Conservation (phyloP, 2,113 vertebrate species). For the Apodemus speciosus region DNA sequence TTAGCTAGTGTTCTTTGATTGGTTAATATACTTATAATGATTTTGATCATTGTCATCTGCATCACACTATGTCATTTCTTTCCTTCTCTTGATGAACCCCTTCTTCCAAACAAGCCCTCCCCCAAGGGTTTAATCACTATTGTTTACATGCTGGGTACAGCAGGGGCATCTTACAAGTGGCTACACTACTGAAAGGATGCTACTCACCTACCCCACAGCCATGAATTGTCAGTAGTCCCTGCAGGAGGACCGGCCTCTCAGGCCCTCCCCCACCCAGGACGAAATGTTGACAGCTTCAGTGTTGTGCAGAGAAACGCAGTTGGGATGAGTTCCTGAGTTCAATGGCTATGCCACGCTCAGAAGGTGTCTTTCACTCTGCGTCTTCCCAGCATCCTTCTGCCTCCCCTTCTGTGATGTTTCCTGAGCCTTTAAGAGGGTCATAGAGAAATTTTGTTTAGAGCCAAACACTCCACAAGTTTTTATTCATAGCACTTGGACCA, state of each 20-base stretch:
- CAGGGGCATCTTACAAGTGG: neutral
- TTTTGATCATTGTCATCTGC: neutral
- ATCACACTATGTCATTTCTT: neutral
- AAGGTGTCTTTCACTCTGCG: neutral
- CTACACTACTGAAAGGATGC: neutral
- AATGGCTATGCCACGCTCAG: neutral
- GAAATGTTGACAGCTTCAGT: neutral
- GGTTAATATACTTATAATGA: neutral
- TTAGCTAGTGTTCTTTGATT: neutral
- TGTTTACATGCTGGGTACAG: no score
- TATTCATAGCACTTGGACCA: neutral
- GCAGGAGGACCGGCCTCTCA: neutral
- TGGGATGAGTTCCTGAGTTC: neutral
- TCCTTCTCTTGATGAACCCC: neutral
- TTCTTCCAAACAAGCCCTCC: neutral
- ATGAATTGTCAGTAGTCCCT: neutral
- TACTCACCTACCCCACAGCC: neutral
- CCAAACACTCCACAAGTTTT: neutral
- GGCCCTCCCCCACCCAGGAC: neutral
- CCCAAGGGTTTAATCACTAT: neutral
- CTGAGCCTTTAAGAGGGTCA: neutral
- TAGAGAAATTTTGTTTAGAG: neutral
- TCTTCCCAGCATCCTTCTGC: neutral
- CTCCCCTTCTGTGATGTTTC: neutral
- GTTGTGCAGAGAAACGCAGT: neutral